Evolutionary conservation across 2,888 invertebrate species (phyloP).

Genomic region (Volucella inanis): DNA sequence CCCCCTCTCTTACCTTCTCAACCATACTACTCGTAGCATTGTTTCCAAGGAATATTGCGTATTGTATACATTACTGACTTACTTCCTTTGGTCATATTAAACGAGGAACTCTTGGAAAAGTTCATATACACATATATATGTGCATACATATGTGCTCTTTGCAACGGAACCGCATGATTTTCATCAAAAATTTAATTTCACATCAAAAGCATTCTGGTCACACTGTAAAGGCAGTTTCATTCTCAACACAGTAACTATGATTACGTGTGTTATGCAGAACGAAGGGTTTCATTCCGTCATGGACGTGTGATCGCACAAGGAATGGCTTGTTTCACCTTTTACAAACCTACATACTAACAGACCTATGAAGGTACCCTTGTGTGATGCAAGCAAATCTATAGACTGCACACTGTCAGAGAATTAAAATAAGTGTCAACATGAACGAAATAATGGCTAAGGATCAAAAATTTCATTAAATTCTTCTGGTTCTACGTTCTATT

Average conservation of each 20-base stretch:
- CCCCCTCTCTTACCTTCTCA: too few species aligned
- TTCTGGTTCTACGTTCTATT: slow-evolving; percentile 46
- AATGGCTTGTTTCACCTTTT: slow-evolving; percentile 32
- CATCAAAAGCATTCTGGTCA: not conserved
- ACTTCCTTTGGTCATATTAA: too few species aligned
- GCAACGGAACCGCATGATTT: too few species aligned
- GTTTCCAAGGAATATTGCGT: too few species aligned
- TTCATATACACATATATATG: too few species aligned
- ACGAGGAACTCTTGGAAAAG: too few species aligned
- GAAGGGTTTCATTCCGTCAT: slow-evolving; percentile 48
- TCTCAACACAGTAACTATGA: slow-evolving; percentile 38
- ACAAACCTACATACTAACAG: not conserved
- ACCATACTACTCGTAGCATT: too few species aligned
- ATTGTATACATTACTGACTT: too few species aligned
- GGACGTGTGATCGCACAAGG: slow-evolving; percentile 69
- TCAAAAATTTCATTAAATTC: slow-evolving; percentile 73
- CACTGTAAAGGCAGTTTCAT: not conserved
- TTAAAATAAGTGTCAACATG: slow-evolving; percentile 75
- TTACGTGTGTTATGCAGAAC: slow-evolving; percentile 64
- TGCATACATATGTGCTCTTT: too few species aligned
- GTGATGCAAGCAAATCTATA: slow-evolving; percentile 30
- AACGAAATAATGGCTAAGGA: slow-evolving; percentile 71
- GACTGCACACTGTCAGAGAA: slow-evolving; percentile 61
- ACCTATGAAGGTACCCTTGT: not conserved
- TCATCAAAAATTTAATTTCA: too few species aligned